Conservation (phyloP, 2,113 vertebrate genomes). For the Hyaena hyaena region DNA sequence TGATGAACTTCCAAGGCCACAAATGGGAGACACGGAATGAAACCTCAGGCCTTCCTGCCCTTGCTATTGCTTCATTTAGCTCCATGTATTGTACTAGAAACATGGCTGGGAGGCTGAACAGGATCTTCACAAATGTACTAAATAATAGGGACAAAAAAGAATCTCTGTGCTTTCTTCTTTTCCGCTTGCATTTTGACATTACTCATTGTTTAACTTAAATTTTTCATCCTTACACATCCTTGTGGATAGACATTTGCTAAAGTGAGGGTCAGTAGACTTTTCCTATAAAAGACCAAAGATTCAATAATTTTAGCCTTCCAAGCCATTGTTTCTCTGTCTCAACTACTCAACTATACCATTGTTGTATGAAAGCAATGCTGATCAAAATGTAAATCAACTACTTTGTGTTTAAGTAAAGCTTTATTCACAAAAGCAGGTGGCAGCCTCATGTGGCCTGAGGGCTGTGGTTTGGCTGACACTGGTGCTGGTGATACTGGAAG, state of each 20-base stretch:
- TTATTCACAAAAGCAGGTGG: background rate
- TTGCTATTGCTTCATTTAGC: background rate
- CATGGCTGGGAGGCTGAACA: background rate
- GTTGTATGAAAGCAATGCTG: background rate
- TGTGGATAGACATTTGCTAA: background rate
- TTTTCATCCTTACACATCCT: background rate
- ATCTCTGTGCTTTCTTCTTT: background rate
- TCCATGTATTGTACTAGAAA: background rate
- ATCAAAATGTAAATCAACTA: too few species aligned
- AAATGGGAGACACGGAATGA: background rate
- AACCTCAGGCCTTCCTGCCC: background rate
- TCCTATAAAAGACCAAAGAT: background rate
- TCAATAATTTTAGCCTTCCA: background rate
- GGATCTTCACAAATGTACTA: background rate
- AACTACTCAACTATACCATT: background rate
- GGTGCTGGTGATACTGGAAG: background rate
- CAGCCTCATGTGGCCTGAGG: background rate
- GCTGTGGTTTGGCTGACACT: background rate
- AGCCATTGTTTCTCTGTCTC: background rate
- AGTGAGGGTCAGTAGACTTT: background rate
- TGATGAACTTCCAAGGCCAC: background rate
- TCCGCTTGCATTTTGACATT: background rate
- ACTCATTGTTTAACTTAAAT: background rate
- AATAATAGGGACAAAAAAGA: background rate
- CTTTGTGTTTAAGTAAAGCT: background rate